Evolutionary conservation across 2,797 vertebrate species (phyloP), one percentile per base, ranked within the genome.

Genomic region (Knipowitschia caucasica): DNA sequence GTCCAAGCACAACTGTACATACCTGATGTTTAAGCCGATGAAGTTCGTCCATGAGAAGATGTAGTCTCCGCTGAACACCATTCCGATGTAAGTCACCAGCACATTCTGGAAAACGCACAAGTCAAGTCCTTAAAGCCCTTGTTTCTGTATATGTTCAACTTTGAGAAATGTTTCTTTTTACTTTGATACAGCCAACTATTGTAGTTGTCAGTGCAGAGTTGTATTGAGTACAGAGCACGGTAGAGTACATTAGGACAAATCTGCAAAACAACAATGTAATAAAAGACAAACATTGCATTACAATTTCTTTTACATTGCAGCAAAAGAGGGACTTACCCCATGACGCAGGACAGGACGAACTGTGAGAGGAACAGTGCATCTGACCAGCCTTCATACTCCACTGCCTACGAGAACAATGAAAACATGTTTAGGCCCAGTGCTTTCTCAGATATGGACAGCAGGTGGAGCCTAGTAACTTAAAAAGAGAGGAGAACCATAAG

Each of bases 31-130:
- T 81, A 99, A 85, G 34, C 96, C 96, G 50, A 99, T 88, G 83
- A 99, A 99, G 82, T 99, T 99, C 4, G 92, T 92, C 96, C 96
- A 99, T 0, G 94, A 92, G 87, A 99, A 99, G 83, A 99, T 94
- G 89, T 99, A 99, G 86, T 99, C 96, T 77, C 94, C 96, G 69
- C 95, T 94, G 83, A 99, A 92, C 77, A 98, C 89, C 95, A 99
- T 99, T 68, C 96, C 96, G 49, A 98, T 95, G 74, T 99, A 99
- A 4, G 96, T 98, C 84, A 99, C 92, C 81, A 98, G 89, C 75
- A 99, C 94, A 82, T 99, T 99, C 96, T 99, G 66, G 62, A 67
- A 49, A 49, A 60, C 0, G 3, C 0, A 38, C 17, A 29, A 39
- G 1, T 12, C 30, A 52, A 2, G 2, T 35, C 4, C 26, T 27